phyloP scores from a whole-genome alignment of 2,888 invertebrate species.

The Vanessa cardui region DNA sequence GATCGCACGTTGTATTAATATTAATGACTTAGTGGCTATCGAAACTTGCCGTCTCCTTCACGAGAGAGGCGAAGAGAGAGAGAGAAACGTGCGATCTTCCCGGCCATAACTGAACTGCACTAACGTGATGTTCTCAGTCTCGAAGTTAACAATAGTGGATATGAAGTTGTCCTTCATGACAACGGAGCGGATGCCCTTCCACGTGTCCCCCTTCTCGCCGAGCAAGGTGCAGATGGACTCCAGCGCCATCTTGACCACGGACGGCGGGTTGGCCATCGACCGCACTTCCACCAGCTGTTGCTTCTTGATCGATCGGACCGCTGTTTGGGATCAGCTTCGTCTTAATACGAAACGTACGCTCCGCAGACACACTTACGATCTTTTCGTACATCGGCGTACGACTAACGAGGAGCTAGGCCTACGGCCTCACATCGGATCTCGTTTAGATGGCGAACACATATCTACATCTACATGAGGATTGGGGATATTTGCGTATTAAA shows the following conservation, averaged over 20 bases:
- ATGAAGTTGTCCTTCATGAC: constrained; percentile 98
- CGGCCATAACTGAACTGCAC: constrained; percentile 60
- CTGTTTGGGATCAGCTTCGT: constrained; percentile 72
- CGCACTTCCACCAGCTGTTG: constrained; percentile 97
- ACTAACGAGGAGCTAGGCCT: too few relatives aligned
- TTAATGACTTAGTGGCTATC: constrained; percentile 3
- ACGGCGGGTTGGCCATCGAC: constrained; percentile 97
- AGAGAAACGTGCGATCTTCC: constrained; percentile 43
- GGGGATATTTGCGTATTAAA: not conserved
- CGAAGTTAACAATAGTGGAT: constrained; percentile 96
- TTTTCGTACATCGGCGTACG: too few relatives aligned
- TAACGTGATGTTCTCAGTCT: constrained; percentile 96
- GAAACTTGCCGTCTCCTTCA: too few relatives aligned
- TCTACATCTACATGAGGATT: not conserved
- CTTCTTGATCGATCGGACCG: constrained; percentile 98
- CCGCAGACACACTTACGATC: not conserved
- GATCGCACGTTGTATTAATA: constrained; percentile 28
- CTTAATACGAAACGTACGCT: constrained; percentile 30
- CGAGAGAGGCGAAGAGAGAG: too few relatives aligned
- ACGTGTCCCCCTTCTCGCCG: constrained; percentile 94
- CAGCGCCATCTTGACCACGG: constrained; percentile 95
- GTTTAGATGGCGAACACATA: not conserved
- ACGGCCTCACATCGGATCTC: not conserved
- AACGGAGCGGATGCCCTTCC: constrained; percentile 95
- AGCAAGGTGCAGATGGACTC: constrained; percentile 97